Percentiles rank a stretch among this genome's conserved stretches.
Conservation (phyloP, 2,888 invertebrate genomes). For the Patella pellucida region DNA sequence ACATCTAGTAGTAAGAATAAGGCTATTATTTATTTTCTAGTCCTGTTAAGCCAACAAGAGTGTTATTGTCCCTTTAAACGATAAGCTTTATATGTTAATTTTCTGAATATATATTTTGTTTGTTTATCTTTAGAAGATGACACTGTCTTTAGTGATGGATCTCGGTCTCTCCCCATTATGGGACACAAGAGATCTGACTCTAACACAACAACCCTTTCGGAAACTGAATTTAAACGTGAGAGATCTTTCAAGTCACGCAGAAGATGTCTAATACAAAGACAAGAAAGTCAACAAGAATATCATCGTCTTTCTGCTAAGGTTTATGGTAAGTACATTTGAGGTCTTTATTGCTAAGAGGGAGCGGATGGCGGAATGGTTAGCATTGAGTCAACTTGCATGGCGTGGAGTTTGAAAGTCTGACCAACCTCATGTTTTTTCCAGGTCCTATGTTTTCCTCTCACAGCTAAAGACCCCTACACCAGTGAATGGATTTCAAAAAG, state of each 20-base stretch:
- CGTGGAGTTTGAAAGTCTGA: background rate
- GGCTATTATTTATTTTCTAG: no score
- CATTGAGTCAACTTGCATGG: no score
- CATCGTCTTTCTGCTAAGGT: conserved; percentile 52
- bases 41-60: no score
- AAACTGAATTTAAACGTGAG: conserved; percentile 53
- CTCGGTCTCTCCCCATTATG: conserved; percentile 14
- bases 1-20: no score
- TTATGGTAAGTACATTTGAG: conserved; percentile 47
- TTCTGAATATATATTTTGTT: no score
- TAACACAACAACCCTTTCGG: conserved; percentile 54
- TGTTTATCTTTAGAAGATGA: conserved; percentile 32
- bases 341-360: background rate
- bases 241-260: conserved; percentile 42
- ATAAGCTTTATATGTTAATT: no score
- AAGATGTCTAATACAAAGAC: conserved; percentile 54
- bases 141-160: conserved; percentile 30
- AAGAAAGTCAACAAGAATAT: conserved; percentile 61
- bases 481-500: no score
- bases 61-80: no score
- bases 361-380: no score
- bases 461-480: no score
- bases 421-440: background rate
- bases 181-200: conserved; percentile 55
- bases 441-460: no score